Base-by-base conservation (phyloP, 2,113 vertebrate species). In the Hymenochirus boettgeri region DNA sequence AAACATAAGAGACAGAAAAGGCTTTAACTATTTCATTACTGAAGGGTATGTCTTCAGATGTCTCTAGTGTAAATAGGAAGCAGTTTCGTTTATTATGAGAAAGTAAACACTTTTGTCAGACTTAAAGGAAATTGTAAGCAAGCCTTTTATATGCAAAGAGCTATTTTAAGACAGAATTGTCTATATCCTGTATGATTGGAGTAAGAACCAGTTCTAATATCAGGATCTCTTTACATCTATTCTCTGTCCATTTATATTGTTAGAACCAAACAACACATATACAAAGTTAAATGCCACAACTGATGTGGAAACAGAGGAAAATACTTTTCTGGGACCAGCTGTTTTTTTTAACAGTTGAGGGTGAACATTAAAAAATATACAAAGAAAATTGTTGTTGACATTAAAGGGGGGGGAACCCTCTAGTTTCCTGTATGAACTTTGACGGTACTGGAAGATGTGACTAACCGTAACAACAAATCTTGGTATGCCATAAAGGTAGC, bases 351-450 rank as follows among this genome's bases (percentile, higher is more conserved):
- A 24, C 11, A 62, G 71, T 66, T 39, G 62, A 35, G 15, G 48
- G 5, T 18, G 31, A 53, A 37, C 27, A 47, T 76, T 63, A 64
- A 70, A 66, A 70, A 66, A 39, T n/a, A 47, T 37, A 72, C 65
- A 71, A 70, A 82, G 70, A 82, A 70, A 75, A 61, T 80, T 80
- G 80, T 83, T 90, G 88, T 88, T 88, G 83, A 88, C 86, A 86
- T 72, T 73, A 85, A 85, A 88, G 87, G 86, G 89, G 90, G 86
- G 88, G 74, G 76, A 72, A 66, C 82, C 80, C 93, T 94, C 92
- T 91, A 77, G 83, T 81, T 94, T 96, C 92, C 92, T 95, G 92
- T 91, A 81, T 91, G 89, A 95, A 90, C 88, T 85, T 79, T 79
- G 80, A 80, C 84, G 88, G 89, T 85, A 83, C 88, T 88, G 84